Percentiles rank a stretch among this genome's conserved stretches.
phyloP scores from a whole-genome alignment of 1,140 invertebrate species.

The Popillia japonica region DNA sequence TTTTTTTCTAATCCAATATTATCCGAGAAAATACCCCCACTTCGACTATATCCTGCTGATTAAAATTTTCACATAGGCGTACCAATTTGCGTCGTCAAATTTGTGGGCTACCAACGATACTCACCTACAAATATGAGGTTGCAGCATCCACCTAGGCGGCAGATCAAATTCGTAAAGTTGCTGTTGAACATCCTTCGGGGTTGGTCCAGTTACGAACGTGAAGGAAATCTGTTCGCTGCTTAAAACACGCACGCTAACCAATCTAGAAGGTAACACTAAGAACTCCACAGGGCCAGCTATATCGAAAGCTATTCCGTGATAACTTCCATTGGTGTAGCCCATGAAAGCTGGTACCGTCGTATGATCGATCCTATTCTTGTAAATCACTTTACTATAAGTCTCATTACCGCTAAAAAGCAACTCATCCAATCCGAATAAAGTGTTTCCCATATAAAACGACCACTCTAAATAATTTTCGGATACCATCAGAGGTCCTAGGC shows the following conservation, averaged over 20 bases:
- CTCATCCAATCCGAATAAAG: conserved; percentile 56
- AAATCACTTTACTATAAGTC: conserved; percentile 54
- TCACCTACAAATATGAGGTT: conserved; percentile 59
- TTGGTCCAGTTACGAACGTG: conserved; percentile 53
- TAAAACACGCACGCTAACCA: conserved; percentile 54
- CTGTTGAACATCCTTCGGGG: conserved; percentile 51
- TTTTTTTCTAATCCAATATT: too few relatives aligned
- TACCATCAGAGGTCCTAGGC: conserved; percentile 58
- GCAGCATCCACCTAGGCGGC: conserved; percentile 52
- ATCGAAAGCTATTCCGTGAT: conserved; percentile 53
- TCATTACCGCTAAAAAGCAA: conserved; percentile 44
- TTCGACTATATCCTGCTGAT: too few relatives aligned
- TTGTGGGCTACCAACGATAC: too few relatives aligned
- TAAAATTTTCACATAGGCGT: too few relatives aligned
- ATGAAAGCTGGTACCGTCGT: conserved; percentile 54
- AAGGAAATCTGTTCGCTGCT: conserved; percentile 49
- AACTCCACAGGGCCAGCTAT: conserved; percentile 56
- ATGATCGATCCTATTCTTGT: conserved; percentile 52
- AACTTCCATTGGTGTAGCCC: conserved; percentile 55
- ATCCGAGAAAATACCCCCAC: too few relatives aligned
- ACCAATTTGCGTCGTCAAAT: too few relatives aligned
- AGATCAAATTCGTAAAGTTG: conserved; percentile 39
- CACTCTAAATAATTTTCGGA: conserved; percentile 62
- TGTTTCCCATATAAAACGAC: conserved; percentile 56
- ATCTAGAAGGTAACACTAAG: conserved; percentile 54